These are phyloP conservation scores for Sympetrum striolatum DNA, from an alignment of 2,888 invertebrate species.

Conservation along the genomic window DNA sequence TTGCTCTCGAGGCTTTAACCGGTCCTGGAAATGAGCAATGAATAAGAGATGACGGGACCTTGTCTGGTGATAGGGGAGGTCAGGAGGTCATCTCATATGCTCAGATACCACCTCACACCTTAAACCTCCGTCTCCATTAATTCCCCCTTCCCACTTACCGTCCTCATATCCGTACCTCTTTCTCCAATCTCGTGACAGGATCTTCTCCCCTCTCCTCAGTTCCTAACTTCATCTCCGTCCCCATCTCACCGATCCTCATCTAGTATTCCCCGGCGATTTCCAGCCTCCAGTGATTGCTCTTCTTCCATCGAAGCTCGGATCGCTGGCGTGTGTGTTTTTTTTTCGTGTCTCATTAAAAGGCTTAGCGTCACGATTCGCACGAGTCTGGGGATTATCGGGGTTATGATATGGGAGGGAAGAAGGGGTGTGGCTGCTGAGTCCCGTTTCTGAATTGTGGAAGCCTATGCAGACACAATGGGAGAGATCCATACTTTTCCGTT, in stretches of 20 bases:
- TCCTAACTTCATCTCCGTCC: conserved; percentile 4
- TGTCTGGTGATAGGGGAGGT: conserved; percentile 21
- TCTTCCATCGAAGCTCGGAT: neutral
- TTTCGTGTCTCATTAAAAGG: conserved; percentile 7
- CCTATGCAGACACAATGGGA: too few species aligned
- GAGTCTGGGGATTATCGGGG: neutral
- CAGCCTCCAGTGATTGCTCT: conserved; percentile 30
- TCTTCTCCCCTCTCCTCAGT: neutral
- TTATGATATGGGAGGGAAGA: neutral
- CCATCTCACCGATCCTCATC: neutral
- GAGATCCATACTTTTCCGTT: neutral
- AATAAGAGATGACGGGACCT: conserved; percentile 36
- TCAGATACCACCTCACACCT: neutral
- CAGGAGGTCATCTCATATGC: neutral
- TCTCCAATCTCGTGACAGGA: neutral
- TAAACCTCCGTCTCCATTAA: neutral
- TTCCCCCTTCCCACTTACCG: neutral
- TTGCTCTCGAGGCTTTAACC: neutral
- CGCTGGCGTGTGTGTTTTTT: neutral
- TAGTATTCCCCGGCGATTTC: conserved; percentile 10
- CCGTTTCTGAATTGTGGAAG: neutral
- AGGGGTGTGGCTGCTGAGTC: neutral
- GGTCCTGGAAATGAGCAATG: conserved; percentile 40
- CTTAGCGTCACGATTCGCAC: neutral
- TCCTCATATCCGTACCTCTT: neutral